A percentile compares a stretch with the other conserved stretches of the same genome.
Evolutionary conservation across 2,797 vertebrate genomes (phyloP).

Genomic region (Hozukius guyotensis): DNA sequence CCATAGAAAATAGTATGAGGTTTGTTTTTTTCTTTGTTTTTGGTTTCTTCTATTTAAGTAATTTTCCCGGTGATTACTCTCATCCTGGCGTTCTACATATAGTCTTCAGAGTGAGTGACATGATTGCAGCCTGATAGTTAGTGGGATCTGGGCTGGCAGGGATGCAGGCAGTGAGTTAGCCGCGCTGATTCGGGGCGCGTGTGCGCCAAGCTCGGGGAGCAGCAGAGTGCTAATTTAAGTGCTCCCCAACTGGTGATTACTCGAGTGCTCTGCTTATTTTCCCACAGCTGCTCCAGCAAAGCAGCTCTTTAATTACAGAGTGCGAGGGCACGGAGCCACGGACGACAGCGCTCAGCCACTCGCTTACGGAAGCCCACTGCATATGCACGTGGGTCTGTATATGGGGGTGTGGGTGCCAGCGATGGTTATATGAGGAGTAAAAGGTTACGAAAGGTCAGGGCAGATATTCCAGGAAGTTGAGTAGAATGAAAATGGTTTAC

Average conservation of each 20-base stretch:
- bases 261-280: constrained; percentile 79
- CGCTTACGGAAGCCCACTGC: constrained; percentile 23
- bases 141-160: constrained; percentile 63
- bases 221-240: constrained; percentile 84
- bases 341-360: constrained; percentile 54
- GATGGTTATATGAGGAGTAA: constrained; percentile 39
- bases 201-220: constrained; percentile 72
- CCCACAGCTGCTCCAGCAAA: constrained; percentile 83
- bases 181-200: constrained; percentile 73
- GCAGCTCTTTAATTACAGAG: constrained; percentile 85
- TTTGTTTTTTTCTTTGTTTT: constrained; percentile 4
- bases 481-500: constrained; percentile 31
- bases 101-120: constrained; percentile 57
- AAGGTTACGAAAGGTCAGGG: constrained; percentile 56
- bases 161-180: constrained; percentile 61
- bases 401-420: background rate
- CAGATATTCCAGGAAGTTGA: constrained; percentile 37
- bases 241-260: constrained; percentile 86
- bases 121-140: constrained; percentile 67
- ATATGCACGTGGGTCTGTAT: constrained; percentile 14
- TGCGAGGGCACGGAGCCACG: constrained; percentile 67
- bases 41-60: constrained; percentile 8
- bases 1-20: background rate
- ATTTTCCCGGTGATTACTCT: constrained; percentile 25
- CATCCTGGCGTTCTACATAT: constrained; percentile 44